Conservation (phyloP, 2,888 invertebrate genomes). For the Meandrusa payeni region DNA sequence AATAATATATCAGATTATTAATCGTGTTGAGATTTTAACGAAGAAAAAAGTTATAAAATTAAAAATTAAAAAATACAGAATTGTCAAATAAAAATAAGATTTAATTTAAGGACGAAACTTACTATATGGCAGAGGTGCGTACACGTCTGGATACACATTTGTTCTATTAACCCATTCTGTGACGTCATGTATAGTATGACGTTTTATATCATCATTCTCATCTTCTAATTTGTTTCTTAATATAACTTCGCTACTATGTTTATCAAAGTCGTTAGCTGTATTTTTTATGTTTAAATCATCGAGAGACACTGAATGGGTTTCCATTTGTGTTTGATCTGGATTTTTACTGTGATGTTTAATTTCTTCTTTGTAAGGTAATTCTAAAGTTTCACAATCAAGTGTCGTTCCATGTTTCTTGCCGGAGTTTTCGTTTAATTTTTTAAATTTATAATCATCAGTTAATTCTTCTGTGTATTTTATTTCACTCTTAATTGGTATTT, state of each 20-base stretch:
- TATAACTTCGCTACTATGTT: conserved; percentile 35
- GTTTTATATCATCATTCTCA: conserved; percentile 44
- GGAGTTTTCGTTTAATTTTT: conserved; percentile 44
- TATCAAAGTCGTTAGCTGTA: conserved; percentile 25
- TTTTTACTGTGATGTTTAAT: neutral
- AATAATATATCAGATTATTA: too few species aligned
- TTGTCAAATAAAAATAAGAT: too few species aligned
- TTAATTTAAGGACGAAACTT: conserved; percentile 78
- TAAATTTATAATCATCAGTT: conserved; percentile 66
- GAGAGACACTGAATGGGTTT: conserved; percentile 29
- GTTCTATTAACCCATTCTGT: conserved; percentile 69
- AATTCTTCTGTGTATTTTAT: conserved; percentile 39
- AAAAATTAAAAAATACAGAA: too few species aligned
- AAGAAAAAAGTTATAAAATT: too few species aligned
- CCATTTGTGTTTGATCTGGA: conserved; percentile 1
- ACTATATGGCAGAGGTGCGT: conserved; percentile 89
- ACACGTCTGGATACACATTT: conserved; percentile 85
- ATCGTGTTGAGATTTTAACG: too few species aligned
- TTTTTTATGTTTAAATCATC: conserved; percentile 34
- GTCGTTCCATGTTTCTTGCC: conserved; percentile 25
- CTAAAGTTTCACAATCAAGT: conserved; percentile 10
- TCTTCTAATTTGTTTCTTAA: conserved; percentile 41
- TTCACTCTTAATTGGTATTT: conserved; percentile 16
- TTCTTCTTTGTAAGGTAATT: neutral
- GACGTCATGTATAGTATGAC: conserved; percentile 63